phyloP scores from a whole-genome alignment of 2,113 vertebrate species.

The Rhinichthys klamathensis region DNA sequence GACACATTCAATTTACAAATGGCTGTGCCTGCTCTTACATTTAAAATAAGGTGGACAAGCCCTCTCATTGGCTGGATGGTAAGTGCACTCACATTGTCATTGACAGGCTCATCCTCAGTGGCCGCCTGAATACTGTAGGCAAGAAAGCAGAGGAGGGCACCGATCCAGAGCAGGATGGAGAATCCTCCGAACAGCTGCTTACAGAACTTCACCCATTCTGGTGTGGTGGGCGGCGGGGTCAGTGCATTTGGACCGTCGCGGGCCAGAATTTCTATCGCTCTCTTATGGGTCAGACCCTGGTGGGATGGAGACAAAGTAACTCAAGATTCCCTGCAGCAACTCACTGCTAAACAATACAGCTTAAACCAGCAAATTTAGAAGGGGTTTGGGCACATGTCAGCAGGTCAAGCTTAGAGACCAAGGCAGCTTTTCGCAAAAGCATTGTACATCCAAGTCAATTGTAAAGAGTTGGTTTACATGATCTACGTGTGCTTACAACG shows the following conservation, averaged over 20 bases:
- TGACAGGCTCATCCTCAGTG: constrained; percentile 84
- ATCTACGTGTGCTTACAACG: not conserved
- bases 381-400: not conserved
- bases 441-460: not conserved
- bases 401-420: not conserved
- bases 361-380: constrained; percentile 4
- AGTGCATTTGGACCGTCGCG: constrained; percentile 86
- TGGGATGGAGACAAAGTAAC: not conserved
- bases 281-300: constrained; percentile 83
- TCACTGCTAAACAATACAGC: too few species aligned
- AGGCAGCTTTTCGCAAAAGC: not conserved
- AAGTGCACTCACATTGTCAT: constrained; percentile 84
- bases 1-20: too few species aligned
- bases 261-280: constrained; percentile 81
- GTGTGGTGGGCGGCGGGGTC: constrained; percentile 88
- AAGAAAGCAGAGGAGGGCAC: constrained; percentile 89
- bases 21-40: too few species aligned
- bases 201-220: constrained; percentile 95
- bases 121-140: constrained; percentile 88
- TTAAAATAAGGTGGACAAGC: not conserved
- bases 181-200: constrained; percentile 93
- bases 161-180: constrained; percentile 92
- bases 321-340: not conserved
- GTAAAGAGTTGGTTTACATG: not conserved
- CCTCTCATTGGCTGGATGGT: not conserved